phyloP scores from a whole-genome alignment of 64 coral and sea anemone genomes.

The Montipora capricornis region DNA sequence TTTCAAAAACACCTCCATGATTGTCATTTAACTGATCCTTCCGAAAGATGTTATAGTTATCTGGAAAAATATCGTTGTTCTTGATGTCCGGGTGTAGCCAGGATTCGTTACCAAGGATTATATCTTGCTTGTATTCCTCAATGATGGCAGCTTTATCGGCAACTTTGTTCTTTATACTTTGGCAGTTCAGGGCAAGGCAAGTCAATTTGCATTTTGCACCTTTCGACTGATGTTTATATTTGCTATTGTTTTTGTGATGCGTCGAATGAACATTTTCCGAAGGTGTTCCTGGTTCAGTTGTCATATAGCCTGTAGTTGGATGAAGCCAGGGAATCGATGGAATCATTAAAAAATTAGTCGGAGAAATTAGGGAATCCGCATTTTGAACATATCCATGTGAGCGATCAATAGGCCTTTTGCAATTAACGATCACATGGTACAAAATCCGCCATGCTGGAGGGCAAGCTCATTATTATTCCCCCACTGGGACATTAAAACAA shows the following conservation, averaged over 20 bases:
- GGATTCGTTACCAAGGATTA: slow-evolving; percentile 66
- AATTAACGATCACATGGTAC: too few species aligned
- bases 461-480: too few species aligned
- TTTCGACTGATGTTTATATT: slow-evolving; percentile 5
- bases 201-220: slow-evolving; percentile 13
- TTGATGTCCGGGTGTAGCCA: slow-evolving; percentile 46
- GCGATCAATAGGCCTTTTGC: neutral
- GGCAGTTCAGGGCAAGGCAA: slow-evolving; percentile 46
- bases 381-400: slow-evolving; percentile 5
- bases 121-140: slow-evolving; percentile 61
- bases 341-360: slow-evolving; percentile 8
- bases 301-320: slow-evolving; percentile 12
- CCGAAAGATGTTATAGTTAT: slow-evolving; percentile 43
- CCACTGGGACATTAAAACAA: too few species aligned
- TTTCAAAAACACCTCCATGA: slow-evolving; percentile 58
- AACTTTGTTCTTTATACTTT: slow-evolving; percentile 54
- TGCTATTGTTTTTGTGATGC: slow-evolving; percentile 17
- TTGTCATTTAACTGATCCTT: slow-evolving; percentile 37
- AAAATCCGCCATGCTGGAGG: too few species aligned
- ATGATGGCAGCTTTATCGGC: slow-evolving; percentile 48
- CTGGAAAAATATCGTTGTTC: slow-evolving; percentile 51
- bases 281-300: neutral
- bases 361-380: slow-evolving; percentile 44
- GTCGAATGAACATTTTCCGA: neutral
- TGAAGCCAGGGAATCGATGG: slow-evolving; percentile 35